Evolutionary conservation across 2,888 invertebrate species (phyloP).

Genomic region (Drosophila pegasa): DNA sequence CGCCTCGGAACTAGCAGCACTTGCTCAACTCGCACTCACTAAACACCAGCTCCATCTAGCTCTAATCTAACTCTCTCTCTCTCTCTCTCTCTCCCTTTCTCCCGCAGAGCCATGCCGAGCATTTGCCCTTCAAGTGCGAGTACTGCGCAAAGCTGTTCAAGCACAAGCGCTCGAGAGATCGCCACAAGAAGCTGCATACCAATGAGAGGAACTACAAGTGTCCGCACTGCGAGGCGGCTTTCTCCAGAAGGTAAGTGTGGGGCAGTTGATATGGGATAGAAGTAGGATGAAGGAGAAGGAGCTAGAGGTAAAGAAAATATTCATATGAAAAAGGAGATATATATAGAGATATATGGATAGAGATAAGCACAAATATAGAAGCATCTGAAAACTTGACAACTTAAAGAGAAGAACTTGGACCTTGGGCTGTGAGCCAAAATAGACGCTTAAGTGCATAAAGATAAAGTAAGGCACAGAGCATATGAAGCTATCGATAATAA

Average conservation of each 20-base stretch:
- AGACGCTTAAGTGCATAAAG: too few species aligned
- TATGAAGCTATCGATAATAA: too few species aligned
- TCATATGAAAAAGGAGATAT: too few species aligned
- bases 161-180: slow-evolving; percentile 96
- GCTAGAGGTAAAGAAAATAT: too few species aligned
- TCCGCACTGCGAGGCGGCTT: slow-evolving; percentile 95
- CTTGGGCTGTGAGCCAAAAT: too few species aligned
- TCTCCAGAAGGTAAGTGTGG: slow-evolving; percentile 92
- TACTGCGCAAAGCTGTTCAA: slow-evolving; percentile 97
- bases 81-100: background rate
- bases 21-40: slow-evolving; percentile 24
- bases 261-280: background rate
- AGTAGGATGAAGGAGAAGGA: too few species aligned
- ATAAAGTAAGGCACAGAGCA: too few species aligned
- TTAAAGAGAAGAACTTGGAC: too few species aligned
- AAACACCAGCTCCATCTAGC: background rate
- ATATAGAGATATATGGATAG: too few species aligned
- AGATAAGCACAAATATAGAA: too few species aligned
- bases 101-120: slow-evolving; percentile 93
- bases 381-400: too few species aligned
- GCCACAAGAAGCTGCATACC: slow-evolving; percentile 97
- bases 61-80: background rate
- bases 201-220: slow-evolving; percentile 96
- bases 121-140: slow-evolving; percentile 96
- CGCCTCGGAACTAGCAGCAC: slow-evolving; percentile 26